Evolutionary conservation across 2,113 vertebrate species (phyloP).

Genomic region (Leptobrachium ailaonicum): DNA sequence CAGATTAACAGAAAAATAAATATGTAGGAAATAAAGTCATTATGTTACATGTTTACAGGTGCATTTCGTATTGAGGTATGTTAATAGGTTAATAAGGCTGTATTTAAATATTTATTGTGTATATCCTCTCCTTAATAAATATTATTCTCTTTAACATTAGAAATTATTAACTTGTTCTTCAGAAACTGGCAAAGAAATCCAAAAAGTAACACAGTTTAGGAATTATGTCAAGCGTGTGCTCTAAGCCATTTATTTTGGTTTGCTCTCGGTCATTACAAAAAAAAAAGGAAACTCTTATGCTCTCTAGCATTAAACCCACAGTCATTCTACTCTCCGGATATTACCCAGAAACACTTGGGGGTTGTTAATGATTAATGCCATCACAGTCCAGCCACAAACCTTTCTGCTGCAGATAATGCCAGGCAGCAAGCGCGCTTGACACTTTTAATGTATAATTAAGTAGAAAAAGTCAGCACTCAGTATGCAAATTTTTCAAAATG

Average conservation of each 20-base stretch:
- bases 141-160: too few relatives aligned
- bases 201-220: conserved; percentile 11
- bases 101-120: too few relatives aligned
- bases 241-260: conserved; percentile 91
- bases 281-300: conserved; percentile 70
- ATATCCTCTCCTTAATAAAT: too few relatives aligned
- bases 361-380: conserved; percentile 98
- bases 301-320: conserved; percentile 83
- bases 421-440: conserved; percentile 97
- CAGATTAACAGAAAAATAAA: too few relatives aligned
- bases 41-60: too few relatives aligned
- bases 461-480: conserved; percentile 99
- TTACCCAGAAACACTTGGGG: conserved; percentile 86
- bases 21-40: too few relatives aligned
- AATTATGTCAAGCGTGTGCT: conserved; percentile 69
- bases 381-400: conserved; percentile 98
- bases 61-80: too few relatives aligned
- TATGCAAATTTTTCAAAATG: conserved; percentile 99
- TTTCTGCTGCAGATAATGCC: conserved; percentile 99
- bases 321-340: conserved; percentile 83
- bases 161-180: too few relatives aligned
- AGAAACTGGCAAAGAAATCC: background rate
- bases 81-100: too few relatives aligned
- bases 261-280: conserved; percentile 82
- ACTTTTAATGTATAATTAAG: conserved; percentile 99